phyloP scores from a whole-genome alignment of 92 coral and sea anemone genomes.

The Palythoa heliodiscus region DNA sequence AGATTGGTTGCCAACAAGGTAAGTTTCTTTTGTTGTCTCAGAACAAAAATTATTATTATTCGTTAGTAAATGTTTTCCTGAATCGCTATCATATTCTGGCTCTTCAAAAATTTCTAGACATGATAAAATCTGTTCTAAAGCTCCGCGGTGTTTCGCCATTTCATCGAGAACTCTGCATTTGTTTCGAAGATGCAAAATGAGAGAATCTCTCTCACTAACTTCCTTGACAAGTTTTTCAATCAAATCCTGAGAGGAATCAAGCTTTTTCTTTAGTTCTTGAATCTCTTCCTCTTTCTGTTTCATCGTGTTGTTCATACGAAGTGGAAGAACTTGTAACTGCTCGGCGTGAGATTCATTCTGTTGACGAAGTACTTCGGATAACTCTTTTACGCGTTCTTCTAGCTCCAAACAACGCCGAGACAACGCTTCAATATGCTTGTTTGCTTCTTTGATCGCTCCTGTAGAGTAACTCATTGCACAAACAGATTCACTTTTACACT shows the following conservation, averaged over 20 bases:
- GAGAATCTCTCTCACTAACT: slow-evolving; percentile 66
- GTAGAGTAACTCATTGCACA: slow-evolving; percentile 69
- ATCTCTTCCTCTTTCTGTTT: slow-evolving; percentile 90
- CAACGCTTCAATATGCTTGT: slow-evolving; percentile 86
- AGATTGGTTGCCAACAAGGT: slow-evolving; percentile 7
- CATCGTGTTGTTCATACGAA: slow-evolving; percentile 85
- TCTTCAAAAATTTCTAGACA: slow-evolving; percentile 85
- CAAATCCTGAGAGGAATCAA: slow-evolving; percentile 54
- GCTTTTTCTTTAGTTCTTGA: slow-evolving; percentile 60
- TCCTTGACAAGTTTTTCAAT: slow-evolving; percentile 72
- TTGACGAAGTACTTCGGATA: slow-evolving; percentile 70
- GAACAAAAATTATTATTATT: slow-evolving; percentile 19
- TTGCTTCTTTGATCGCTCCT: slow-evolving; percentile 94
- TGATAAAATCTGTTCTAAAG: slow-evolving; percentile 86
- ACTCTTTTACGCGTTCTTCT: slow-evolving; percentile 80
- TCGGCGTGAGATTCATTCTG: slow-evolving; percentile 87
- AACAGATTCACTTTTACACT: background rate
- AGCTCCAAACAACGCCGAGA: slow-evolving; percentile 73
- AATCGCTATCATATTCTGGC: slow-evolving; percentile 47
- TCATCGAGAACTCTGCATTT: slow-evolving; percentile 91
- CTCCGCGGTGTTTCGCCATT: slow-evolving; percentile 81
- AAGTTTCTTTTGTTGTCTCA: slow-evolving; percentile 36
- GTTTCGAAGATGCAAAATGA: slow-evolving; percentile 76
- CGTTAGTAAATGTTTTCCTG: background rate
- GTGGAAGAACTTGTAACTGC: slow-evolving; percentile 79